Percentiles rank a stretch among this genome's conserved stretches.
Evolutionary conservation across 2,113 vertebrate species (phyloP).

Genomic region (Piaya cayana): DNA sequence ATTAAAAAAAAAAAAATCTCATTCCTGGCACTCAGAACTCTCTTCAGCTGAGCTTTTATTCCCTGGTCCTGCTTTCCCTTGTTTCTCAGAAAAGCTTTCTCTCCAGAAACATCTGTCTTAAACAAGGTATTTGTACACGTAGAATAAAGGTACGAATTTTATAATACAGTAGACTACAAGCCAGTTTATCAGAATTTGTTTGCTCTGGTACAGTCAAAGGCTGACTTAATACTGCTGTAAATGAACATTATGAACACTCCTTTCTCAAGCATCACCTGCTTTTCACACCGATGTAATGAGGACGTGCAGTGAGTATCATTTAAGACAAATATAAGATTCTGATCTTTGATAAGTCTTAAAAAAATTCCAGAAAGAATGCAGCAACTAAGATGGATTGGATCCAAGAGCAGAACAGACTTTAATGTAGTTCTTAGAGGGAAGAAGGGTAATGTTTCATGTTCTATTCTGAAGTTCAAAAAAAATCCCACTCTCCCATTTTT

Average conservation of each 20-base stretch:
- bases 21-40: constrained; percentile 22
- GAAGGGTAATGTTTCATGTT: neutral
- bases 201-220: neutral
- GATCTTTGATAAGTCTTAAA: neutral
- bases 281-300: neutral
- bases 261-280: neutral
- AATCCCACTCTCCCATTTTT: neutral
- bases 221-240: neutral
- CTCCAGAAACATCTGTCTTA: neutral
- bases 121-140: neutral
- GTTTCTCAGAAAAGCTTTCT: neutral
- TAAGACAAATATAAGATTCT: neutral
- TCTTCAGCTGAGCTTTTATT: neutral
- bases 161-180: neutral
- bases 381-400: neutral
- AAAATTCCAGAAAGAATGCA: neutral
- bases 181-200: neutral
- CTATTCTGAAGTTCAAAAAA: neutral
- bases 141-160: neutral
- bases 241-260: neutral
- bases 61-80: neutral
- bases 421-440: neutral
- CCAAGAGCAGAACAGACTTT: neutral
- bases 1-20: constrained; percentile 28
- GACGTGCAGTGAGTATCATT: neutral